Evolutionary conservation across 2,797 vertebrate genomes (phyloP).

Genomic region (Sphenodon punctatus): DNA sequence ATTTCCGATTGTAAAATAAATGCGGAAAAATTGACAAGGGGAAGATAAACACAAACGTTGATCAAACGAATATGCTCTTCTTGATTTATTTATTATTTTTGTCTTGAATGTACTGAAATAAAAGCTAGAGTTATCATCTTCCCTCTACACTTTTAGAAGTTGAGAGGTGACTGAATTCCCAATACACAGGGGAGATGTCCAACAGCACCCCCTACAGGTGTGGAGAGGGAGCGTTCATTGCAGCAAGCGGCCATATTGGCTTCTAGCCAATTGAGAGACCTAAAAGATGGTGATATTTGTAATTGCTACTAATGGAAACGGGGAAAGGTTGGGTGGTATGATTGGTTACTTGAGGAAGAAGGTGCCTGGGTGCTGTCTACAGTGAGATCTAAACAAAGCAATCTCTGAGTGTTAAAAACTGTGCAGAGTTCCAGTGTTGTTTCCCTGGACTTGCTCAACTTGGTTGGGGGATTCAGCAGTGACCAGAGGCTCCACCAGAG

Average conservation of each 20-base stretch:
- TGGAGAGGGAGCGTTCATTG: neutral
- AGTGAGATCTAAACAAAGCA: rapidly evolving
- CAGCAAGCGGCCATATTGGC: neutral
- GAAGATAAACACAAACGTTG: conserved; percentile 51
- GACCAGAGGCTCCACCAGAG: rapidly evolving
- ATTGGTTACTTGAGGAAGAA: neutral
- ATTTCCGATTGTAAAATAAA: conserved; percentile 75
- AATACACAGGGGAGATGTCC: neutral
- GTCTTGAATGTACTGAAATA: conserved; percentile 71
- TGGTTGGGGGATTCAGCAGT: neutral
- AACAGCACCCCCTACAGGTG: neutral
- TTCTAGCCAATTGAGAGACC: neutral
- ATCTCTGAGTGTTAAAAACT: neutral
- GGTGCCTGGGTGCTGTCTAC: neutral
- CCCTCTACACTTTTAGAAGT: neutral
- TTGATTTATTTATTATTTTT: conserved; percentile 44
- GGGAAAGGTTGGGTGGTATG: neutral
- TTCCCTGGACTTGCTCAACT: neutral
- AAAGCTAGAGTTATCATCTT: conserved; percentile 31
- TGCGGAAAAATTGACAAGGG: conserved; percentile 37
- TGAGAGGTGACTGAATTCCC: neutral
- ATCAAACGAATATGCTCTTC: conserved; percentile 64
- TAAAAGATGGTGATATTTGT: neutral
- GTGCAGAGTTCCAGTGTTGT: rapidly evolving
- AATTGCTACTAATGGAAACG: neutral